Evolutionary conservation across 2,113 vertebrate species (phyloP).

Genomic region (Ceyx melanurus): DNA sequence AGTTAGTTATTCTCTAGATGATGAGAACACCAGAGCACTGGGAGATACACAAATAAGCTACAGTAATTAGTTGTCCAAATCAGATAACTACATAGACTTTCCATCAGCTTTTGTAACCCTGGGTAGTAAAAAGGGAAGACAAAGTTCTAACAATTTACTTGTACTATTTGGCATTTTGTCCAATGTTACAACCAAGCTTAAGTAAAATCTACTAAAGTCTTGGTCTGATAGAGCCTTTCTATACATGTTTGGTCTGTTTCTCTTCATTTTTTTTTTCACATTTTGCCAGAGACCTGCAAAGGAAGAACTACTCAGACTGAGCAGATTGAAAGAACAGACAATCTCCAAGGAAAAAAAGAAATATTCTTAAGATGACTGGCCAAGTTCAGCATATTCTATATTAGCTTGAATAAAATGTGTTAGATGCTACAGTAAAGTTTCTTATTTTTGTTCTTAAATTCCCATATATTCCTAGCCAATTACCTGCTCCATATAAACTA

Average conservation of each 20-base stretch:
- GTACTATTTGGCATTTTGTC: neutral
- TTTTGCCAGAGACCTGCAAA: neutral
- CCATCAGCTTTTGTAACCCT: neutral
- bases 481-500: neutral
- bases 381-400: neutral
- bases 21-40: neutral
- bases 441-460: neutral
- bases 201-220: neutral
- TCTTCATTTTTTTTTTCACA: neutral
- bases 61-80: neutral
- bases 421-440: neutral
- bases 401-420: neutral
- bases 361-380: neutral
- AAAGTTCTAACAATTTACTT: neutral
- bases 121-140: neutral
- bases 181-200: neutral
- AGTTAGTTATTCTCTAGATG: neutral
- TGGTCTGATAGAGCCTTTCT: neutral
- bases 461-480: neutral
- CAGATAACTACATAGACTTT: neutral
- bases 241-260: neutral
- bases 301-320: neutral
- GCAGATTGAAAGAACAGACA: neutral
- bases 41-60: neutral
- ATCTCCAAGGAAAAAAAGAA: neutral